Percentiles rank a stretch among this genome's conserved stretches.
These are phyloP conservation scores for Ormyrus pomaceus DNA, from an alignment of 2,888 invertebrate species.

Conservation along the genomic window DNA sequence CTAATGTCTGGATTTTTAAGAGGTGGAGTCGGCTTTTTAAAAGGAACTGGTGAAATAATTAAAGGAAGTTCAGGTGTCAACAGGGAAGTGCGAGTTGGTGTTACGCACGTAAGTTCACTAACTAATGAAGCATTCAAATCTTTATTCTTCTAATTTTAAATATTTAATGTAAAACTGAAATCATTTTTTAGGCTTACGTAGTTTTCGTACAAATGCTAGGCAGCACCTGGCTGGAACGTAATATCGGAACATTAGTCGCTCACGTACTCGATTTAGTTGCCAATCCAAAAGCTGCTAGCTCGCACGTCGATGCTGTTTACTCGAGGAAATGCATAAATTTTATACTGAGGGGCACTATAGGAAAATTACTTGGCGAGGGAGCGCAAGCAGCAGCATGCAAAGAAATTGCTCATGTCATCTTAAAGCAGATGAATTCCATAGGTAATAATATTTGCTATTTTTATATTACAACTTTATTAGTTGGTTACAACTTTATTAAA, in stretches of 20 bases:
- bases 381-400: slow-evolving; percentile 97
- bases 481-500: too few species aligned
- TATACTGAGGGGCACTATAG: slow-evolving; percentile 92
- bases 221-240: slow-evolving; percentile 95
- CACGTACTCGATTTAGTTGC: slow-evolving; percentile 96
- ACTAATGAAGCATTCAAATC: slow-evolving; percentile 7
- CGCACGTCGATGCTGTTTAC: slow-evolving; percentile 98
- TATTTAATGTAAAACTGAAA: neutral
- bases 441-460: slow-evolving; percentile 68
- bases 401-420: slow-evolving; percentile 93
- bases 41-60: slow-evolving; percentile 95
- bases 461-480: too few species aligned
- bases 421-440: slow-evolving; percentile 96
- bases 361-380: slow-evolving; percentile 96
- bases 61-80: slow-evolving; percentile 96
- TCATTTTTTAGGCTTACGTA: slow-evolving; percentile 88
- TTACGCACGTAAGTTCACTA: slow-evolving; percentile 90
- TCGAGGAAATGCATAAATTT: slow-evolving; percentile 98
- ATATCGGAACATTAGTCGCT: slow-evolving; percentile 89
- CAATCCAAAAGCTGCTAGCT: slow-evolving; percentile 95
- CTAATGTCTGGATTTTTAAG: slow-evolving; percentile 95
- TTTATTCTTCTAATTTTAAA: neutral
- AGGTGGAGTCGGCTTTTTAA: slow-evolving; percentile 95
- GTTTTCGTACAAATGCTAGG: slow-evolving; percentile 96
- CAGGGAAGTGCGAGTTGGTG: slow-evolving; percentile 96